A percentile compares a stretch with the other conserved stretches of the same genome.
These are phyloP conservation scores for Drosophila meridiana DNA, from an alignment of 2,888 invertebrate species.

Conservation along the genomic window DNA sequence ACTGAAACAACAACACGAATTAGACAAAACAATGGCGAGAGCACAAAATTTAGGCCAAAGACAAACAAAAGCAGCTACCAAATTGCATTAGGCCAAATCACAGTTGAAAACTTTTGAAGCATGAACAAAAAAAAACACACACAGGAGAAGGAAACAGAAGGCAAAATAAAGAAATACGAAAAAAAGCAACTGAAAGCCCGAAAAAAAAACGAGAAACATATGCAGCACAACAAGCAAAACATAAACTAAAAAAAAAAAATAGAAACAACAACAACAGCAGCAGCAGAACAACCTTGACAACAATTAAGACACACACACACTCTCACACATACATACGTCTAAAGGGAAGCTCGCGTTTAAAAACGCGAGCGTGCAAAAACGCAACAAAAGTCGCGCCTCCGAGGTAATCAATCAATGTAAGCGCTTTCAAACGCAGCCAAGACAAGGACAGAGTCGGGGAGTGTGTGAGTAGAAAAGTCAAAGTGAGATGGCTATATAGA, in stretches of 20 bases:
- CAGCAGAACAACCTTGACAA: conserved; percentile 74
- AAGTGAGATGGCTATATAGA: conserved; percentile 5
- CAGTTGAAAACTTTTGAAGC: conserved; percentile 73
- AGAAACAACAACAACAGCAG: conserved; percentile 1
- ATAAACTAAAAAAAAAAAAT: conserved; percentile 7
- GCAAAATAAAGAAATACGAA: conserved; percentile 27
- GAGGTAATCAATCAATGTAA: conserved; percentile 78
- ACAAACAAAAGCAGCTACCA: conserved; percentile 72
- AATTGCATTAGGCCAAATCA: conserved; percentile 78
- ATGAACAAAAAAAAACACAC: conserved; percentile 45
- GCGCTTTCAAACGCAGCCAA: conserved; percentile 56
- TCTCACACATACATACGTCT: conserved; percentile 14
- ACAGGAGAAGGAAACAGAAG: conserved; percentile 19
- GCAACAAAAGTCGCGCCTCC: conserved; percentile 71
- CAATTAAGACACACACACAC: conserved; percentile 65
- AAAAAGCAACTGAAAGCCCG: conserved; percentile 20
- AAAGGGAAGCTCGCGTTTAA: conserved; percentile 45
- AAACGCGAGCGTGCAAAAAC: conserved; percentile 62
- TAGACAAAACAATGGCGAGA: conserved; percentile 16
- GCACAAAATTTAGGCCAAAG: conserved; percentile 69
- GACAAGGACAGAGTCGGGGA: not conserved
- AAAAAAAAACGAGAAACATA: conserved; percentile 30
- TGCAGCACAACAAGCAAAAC: conserved; percentile 34
- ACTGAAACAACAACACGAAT: conserved; percentile 15
- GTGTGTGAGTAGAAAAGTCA: not conserved